Base-by-base conservation (phyloP, 1,140 invertebrate genomes). In the Steinernema feltiae region DNA sequence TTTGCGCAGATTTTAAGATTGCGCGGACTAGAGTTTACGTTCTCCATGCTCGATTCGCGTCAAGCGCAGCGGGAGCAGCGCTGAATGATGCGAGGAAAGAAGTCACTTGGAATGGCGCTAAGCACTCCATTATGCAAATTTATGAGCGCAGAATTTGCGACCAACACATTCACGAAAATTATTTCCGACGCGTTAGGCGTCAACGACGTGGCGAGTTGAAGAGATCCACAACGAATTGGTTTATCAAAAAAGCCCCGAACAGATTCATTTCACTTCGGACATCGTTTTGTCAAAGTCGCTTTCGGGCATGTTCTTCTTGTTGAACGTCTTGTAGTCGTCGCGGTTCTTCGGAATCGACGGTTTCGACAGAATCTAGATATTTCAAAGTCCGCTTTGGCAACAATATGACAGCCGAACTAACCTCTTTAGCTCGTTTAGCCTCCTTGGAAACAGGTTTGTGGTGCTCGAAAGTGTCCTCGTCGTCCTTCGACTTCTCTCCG, bases 81-180 rank as follows among this genome's bases (percentile, higher is more conserved):
- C 7, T 18, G 35, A 41, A 41, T 18, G 35, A 41, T 18, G 35
- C 53, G 53, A 63, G 7, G 53, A 7, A 41, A 63, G 24, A n/a
- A n/a, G n/a, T n/a, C n/a, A n/a, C n/a, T n/a, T 21, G 15, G 12
- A 21, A 63, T 3, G 53, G 24, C 12, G 53, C 53, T 27, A 63
- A 63, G 53, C 53, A 63, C 53, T 63, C 53, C 7, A 63, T 63
- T 63, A 63, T 63, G 53, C 53, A 63, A 63, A 63, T 63, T 63
- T 63, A 63, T 27, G 53, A 63, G 53, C 24, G 53, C n/a, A n/a
- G n/a, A n/a, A n/a, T n/a, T n/a, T n/a, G n/a, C n/a, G n/a, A n/a
- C n/a, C n/a, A n/a, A n/a, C n/a, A n/a, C n/a, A n/a, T n/a, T n/a
- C n/a, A n/a, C n/a, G n/a, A n/a, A n/a, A n/a, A n/a, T n/a, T n/a